These are phyloP conservation scores for Eremobia ochroleuca DNA, from an alignment of 2,888 invertebrate genomes.

Conservation along the genomic window DNA sequence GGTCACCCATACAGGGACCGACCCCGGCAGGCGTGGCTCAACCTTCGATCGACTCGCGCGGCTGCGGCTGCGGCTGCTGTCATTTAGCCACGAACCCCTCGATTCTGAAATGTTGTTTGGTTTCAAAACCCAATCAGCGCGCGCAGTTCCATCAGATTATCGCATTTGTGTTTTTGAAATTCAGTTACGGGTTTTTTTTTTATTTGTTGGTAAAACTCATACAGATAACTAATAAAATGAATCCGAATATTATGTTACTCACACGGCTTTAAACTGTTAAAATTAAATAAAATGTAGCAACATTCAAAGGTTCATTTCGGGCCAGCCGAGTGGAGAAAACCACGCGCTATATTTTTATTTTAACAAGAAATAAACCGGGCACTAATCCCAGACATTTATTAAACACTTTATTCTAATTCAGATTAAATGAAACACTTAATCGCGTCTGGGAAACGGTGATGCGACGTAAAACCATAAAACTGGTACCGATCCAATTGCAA, in stretches of 20 bases:
- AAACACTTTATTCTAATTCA: slow-evolving; percentile 23
- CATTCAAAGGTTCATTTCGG: not conserved
- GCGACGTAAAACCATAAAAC: slow-evolving; percentile 30
- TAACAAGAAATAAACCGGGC: slow-evolving; percentile 9
- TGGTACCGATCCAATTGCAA: slow-evolving; percentile 26
- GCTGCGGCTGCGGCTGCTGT: not conserved
- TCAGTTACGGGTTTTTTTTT: not conserved
- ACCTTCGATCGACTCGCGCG: not conserved
- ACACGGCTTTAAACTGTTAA: not conserved
- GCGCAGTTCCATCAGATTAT: no score
- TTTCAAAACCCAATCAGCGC: not conserved
- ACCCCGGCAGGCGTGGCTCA: not conserved
- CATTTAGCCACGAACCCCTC: not conserved
- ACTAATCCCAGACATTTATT: slow-evolving; percentile 23
- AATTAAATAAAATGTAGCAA: not conserved
- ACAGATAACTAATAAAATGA: not conserved
- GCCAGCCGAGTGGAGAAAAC: not conserved
- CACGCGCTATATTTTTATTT: not conserved
- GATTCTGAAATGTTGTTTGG: not conserved
- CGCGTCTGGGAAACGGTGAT: slow-evolving; percentile 23
- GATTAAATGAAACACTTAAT: slow-evolving; percentile 17
- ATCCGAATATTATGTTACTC: not conserved
- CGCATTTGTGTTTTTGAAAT: not conserved
- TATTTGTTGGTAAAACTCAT: not conserved
- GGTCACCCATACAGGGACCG: not conserved